Conservation (phyloP, 2,797 vertebrate genomes). For the Nannoperca australis region DNA sequence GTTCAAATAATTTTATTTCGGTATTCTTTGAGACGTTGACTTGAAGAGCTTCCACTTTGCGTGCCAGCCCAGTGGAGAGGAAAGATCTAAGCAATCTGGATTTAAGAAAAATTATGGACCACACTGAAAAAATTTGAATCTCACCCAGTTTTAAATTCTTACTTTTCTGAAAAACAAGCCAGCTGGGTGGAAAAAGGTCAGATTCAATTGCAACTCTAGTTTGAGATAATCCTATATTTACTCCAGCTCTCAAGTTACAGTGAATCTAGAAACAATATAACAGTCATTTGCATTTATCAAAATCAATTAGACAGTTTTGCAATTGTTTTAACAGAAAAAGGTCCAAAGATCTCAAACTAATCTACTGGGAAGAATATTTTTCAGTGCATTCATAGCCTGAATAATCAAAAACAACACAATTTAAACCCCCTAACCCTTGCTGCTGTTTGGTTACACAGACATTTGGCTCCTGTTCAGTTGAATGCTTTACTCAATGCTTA, state of each 20-base stretch:
- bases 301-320: constrained; percentile 5
- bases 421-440: constrained; percentile 23
- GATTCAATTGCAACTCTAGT: constrained; percentile 9
- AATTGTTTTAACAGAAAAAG: neutral
- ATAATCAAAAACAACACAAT: neutral
- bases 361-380: neutral
- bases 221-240: neutral
- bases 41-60: constrained; percentile 54
- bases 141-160: constrained; percentile 31
- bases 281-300: constrained; percentile 2
- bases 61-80: constrained; percentile 46
- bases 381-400: neutral
- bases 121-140: constrained; percentile 41
- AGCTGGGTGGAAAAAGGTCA: constrained; percentile 13
- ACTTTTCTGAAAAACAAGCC: constrained; percentile 26
- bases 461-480: constrained; percentile 44
- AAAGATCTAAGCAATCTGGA: constrained; percentile 55
- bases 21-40: constrained; percentile 54
- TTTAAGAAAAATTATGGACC: constrained; percentile 45
- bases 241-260: neutral
- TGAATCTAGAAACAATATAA: constrained; percentile 1
- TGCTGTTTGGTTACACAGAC: constrained; percentile 30
- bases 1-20: constrained; percentile 63
- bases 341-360: neutral
- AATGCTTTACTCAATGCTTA: constrained; percentile 34